phyloP scores from a whole-genome alignment of 1,140 invertebrate species.

The Planococcus citri region DNA sequence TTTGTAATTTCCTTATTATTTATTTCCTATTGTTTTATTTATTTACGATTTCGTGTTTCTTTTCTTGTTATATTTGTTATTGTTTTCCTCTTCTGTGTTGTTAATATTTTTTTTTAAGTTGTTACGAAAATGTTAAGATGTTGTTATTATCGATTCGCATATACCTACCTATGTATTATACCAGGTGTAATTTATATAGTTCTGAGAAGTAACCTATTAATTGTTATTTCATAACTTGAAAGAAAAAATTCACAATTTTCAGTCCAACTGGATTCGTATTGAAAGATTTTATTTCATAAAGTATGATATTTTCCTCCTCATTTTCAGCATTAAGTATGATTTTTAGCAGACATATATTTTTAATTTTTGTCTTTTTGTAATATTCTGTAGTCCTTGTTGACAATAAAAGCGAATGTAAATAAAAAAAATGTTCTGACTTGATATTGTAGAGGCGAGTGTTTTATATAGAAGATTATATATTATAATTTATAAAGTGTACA shows the following conservation, averaged over 20 bases:
- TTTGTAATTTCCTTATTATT: background rate
- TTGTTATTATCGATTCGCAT: conserved; percentile 3
- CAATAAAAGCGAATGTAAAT: conserved; percentile 13
- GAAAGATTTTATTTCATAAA: background rate
- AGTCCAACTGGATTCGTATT: background rate
- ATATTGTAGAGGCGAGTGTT: background rate
- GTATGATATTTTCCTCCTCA: background rate
- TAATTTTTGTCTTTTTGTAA: background rate
- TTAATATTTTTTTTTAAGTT: conserved; percentile 5
- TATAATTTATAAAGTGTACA: background rate
- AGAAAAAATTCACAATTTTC: too few species aligned
- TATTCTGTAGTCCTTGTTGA: conserved; percentile 13
- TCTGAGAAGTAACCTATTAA: background rate
- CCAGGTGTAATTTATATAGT: too few species aligned
- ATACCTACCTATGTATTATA: background rate
- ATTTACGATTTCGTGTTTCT: background rate
- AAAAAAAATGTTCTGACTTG: background rate
- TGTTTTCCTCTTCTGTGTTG: conserved; percentile 16
- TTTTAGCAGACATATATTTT: background rate
- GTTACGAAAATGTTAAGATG: background rate
- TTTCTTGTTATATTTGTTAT: conserved; percentile 20
- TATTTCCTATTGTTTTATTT: background rate
- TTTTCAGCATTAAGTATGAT: background rate
- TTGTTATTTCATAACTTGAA: conserved; percentile 1
- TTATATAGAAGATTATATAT: background rate